Conservation (phyloP, 2,113 vertebrate species). For the Bos taurus region DNA sequence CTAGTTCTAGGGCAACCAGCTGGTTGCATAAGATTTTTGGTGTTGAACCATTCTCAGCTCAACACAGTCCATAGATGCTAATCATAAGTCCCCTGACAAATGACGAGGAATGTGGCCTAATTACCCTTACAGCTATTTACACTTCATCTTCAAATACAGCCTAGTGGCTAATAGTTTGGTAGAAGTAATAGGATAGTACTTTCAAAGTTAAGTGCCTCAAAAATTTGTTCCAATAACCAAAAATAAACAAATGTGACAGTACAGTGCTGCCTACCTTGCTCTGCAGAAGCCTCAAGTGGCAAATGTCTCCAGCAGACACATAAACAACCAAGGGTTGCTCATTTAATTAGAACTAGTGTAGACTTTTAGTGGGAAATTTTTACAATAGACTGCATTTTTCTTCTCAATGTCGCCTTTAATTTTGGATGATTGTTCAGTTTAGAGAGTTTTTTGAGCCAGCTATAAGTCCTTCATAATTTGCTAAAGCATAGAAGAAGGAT, state of each 20-base stretch:
- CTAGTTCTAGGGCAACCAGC: background rate
- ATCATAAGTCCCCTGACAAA: background rate
- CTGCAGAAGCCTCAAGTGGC: background rate
- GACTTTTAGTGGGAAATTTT: background rate
- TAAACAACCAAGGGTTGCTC: background rate
- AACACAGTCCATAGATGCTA: background rate
- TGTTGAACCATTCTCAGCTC: background rate
- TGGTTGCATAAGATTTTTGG: background rate
- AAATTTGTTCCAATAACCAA: background rate
- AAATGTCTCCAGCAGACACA: background rate
- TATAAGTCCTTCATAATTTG: background rate
- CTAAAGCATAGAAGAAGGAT: background rate
- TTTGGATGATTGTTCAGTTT: background rate
- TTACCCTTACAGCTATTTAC: background rate
- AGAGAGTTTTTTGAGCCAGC: background rate
- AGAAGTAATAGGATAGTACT: background rate
- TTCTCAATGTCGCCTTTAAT: background rate
- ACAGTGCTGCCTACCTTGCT: background rate
- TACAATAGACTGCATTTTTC: background rate
- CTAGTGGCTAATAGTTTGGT: background rate
- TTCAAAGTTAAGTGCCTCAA: background rate
- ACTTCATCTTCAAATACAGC: background rate
- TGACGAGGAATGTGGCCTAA: background rate
- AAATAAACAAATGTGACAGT: background rate
- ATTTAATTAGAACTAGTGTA: background rate